These are phyloP conservation scores for Lates japonicus DNA, from an alignment of 2,797 vertebrate species.

Conservation along the genomic window DNA sequence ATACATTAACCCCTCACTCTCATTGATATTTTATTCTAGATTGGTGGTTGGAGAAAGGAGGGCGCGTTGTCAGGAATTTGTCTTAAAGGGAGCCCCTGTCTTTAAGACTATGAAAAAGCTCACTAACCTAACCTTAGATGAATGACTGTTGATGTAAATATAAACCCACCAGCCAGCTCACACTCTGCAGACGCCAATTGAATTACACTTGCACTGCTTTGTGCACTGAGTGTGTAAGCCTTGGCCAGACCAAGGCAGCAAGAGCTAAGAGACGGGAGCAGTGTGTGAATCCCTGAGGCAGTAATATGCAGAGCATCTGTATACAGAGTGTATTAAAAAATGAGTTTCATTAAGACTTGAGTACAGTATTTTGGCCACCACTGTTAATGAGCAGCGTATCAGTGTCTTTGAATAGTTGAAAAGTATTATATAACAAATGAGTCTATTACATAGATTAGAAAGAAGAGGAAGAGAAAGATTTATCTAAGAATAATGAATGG, in stretches of 20 bases:
- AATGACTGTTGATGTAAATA: conserved; percentile 54
- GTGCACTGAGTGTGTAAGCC: conserved; percentile 47
- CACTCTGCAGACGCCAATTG: conserved; percentile 62
- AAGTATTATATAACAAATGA: not conserved
- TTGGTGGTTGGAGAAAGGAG: not conserved
- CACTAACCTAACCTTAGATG: conserved; percentile 25
- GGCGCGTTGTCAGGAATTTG: not conserved
- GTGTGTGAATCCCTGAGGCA: conserved; percentile 53
- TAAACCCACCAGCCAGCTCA: conserved; percentile 57
- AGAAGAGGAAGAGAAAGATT: not conserved
- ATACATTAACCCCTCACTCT: conserved; percentile 6
- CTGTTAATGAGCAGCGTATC: conserved; percentile 7
- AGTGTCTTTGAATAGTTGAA: not conserved
- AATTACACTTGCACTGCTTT: conserved; percentile 58
- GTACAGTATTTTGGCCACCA: conserved; percentile 21
- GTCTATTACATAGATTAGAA: conserved; percentile 2
- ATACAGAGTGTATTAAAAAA: conserved; percentile 45
- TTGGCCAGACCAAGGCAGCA: no score
- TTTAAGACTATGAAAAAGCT: conserved; percentile 14
- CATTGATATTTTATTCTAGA: not conserved
- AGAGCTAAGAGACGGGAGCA: not conserved
- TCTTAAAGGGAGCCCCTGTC: not conserved
- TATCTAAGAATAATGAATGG: not conserved
- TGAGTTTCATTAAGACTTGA: conserved; percentile 53
- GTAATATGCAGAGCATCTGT: conserved; percentile 38